Base-by-base conservation (phyloP, 2,797 vertebrate species). In the Alectoris magna region DNA sequence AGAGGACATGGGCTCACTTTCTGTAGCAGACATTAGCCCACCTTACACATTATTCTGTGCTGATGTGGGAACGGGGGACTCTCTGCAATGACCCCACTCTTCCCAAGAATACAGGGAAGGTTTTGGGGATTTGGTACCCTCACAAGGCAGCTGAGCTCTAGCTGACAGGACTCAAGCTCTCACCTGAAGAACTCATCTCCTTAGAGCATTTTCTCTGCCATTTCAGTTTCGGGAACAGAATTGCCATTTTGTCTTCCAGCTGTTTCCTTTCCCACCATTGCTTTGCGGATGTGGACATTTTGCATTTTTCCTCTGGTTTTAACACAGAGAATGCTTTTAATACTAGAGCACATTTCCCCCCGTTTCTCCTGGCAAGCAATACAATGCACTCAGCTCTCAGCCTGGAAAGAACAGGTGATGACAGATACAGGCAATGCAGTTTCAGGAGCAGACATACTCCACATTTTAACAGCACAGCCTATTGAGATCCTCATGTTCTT, bases 401-500 rank as follows among this genome's bases (percentile, higher is more conserved):
- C 36, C 92, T 84, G 53, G 70, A 48, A 51, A 95, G 71, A 71
- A 94, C 0, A 1, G 63, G 87, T 84, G 87, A 94, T 93, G 80
- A 88, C 66, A 94, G 89, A 93, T 43, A 88, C 17, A 38, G 84
- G 87, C 9, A 0, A 76, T 53, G 91, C 79, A 79, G 94, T 90
- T 89, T 92, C 93, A 84, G 83, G 88, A 91, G 81, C 77, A 96
- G 93, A 93, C 80, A 93, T 87, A 95, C 95, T 96, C 93, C 91
- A 93, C 93, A 53, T 94, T 95, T 97, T 94, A 93, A 96, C 90
- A 93, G 93, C 91, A 84, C 39, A 91, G 87, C 76, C 94, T 91
- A 92, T 90, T 95, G 89, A 96, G 95, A 94, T 89, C 94, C 84
- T 91, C 89, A 78, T 95, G 76, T 96, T 96, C 94, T 93, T 97